These are phyloP conservation scores for Aricia artaxerxes DNA, from an alignment of 2,888 invertebrate genomes.

Conservation along the genomic window DNA sequence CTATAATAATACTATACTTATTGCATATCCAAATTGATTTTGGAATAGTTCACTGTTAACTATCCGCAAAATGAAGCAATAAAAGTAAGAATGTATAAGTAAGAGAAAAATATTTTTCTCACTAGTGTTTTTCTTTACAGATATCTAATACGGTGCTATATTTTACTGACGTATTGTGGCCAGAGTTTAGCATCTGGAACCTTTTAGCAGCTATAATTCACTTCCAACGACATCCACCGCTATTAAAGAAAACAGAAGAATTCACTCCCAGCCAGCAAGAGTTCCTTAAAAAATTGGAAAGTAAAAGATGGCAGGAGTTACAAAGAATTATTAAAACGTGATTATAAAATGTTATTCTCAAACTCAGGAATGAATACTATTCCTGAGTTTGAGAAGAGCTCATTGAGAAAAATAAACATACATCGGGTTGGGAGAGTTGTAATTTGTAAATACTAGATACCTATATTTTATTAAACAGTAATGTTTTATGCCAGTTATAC, in stretches of 20 bases:
- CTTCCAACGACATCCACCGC: slow-evolving; percentile 85
- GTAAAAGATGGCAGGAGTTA: slow-evolving; percentile 58
- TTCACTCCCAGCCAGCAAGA: slow-evolving; percentile 54
- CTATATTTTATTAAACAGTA: no score
- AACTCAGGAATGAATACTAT: not conserved
- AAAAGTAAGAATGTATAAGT: no score
- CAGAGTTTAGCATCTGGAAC: slow-evolving; percentile 96
- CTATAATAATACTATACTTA: no score
- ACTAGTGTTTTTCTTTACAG: slow-evolving; percentile 65
- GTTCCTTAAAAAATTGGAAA: slow-evolving; percentile 69
- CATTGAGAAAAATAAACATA: no score
- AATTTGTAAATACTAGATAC: not conserved
- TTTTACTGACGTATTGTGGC: slow-evolving; percentile 96
- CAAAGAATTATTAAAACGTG: slow-evolving; percentile 55
- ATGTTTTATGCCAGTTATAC: no score
- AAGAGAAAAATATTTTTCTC: not conserved
- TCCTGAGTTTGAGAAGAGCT: no score
- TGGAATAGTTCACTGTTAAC: not conserved
- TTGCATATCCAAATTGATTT: not conserved
- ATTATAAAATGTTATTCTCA: slow-evolving; percentile 30
- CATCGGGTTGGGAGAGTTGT: not conserved
- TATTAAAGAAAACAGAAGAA: slow-evolving; percentile 45
- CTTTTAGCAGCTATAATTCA: slow-evolving; percentile 91
- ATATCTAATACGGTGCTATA: slow-evolving; percentile 89
- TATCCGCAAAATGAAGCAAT: no score